Evolutionary conservation across 2,888 invertebrate species (phyloP), one percentile per base, ranked within the genome.

Genomic region (Melikaiella ostensackeni): DNA sequence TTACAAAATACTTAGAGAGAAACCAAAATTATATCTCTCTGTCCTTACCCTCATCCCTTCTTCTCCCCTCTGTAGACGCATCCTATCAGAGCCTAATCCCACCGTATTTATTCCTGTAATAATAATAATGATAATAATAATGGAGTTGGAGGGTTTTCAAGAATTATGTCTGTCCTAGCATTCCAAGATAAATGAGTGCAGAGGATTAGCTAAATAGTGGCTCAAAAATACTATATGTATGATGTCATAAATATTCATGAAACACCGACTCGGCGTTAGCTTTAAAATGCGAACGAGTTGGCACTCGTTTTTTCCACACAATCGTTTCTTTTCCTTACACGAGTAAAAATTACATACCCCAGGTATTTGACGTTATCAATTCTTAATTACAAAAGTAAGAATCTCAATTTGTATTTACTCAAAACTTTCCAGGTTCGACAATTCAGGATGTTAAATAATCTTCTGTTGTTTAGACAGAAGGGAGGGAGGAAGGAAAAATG

Each of bases 191-290:
- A 91, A 91, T 89, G 91, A 91, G 91, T 91, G 86, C 90, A 86
- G 88, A 89, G 91, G 91, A 91, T 91, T 91, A 91, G 91, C 91
- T 91, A 91, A 91, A 91, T 91, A 91, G 91, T 91, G 90, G 91
- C 91, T 91, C 91, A 91, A 91, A 91, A 91, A 91, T 91, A 91
- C 91, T 91, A 91, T 91, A 42, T 91, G 91, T 91, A 91, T 91
- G 90, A 91, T 88, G 84, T 86, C 89, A 91, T 91, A 91, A 91
- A 91, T 91, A 91, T 91, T 91, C 91, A 91, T 91, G 90, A 89
- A 88, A 85, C 83, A 85, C 84, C 82, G 77, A 83, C 83, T 83
- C 83, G 84, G 82, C 83, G 83, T 80, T 80, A 83, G 81, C 80
- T 82, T 80, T 81, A 80, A 80, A 82, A 82, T 83, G 82, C 81